Conservation (phyloP, 1,140 invertebrate species). For the Cecropterus lyciades region DNA sequence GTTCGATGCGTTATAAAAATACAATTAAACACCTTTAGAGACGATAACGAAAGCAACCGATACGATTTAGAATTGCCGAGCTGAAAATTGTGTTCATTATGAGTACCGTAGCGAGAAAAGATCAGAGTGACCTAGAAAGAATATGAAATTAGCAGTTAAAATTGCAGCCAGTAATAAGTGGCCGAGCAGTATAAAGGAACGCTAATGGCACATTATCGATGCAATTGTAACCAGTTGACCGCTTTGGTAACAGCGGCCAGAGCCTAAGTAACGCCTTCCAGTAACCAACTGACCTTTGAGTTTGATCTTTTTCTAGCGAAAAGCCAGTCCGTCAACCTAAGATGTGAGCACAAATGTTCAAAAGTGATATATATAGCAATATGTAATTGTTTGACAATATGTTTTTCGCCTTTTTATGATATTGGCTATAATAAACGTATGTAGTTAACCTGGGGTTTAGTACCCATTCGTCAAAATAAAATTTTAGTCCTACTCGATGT, state of each 20-base stretch:
- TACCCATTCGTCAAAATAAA: too few species aligned
- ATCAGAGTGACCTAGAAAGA: slow-evolving; percentile 32
- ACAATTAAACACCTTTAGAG: neutral
- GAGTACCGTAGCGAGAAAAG: slow-evolving; percentile 7
- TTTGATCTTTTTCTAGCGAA: slow-evolving; percentile 20
- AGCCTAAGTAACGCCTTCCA: slow-evolving; percentile 26
- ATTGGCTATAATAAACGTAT: too few species aligned
- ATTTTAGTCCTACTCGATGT: too few species aligned
- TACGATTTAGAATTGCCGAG: slow-evolving; percentile 10
- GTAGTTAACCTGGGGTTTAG: too few species aligned
- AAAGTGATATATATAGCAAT: too few species aligned
- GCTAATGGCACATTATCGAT: slow-evolving; percentile 28
- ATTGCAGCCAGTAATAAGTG: slow-evolving; percentile 28
- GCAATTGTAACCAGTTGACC: slow-evolving; percentile 42
- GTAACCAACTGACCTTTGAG: slow-evolving; percentile 27
- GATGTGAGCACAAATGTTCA: too few species aligned
- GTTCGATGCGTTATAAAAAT: neutral
- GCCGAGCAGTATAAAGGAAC: slow-evolving; percentile 20
- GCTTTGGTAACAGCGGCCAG: slow-evolving; percentile 28
- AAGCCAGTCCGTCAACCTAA: neutral
- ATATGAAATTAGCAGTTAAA: slow-evolving; percentile 33
- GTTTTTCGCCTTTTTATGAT: too few species aligned
- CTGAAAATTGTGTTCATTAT: slow-evolving; percentile 18
- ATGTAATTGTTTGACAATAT: too few species aligned
- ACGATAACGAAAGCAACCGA: neutral